Percentiles rank a stretch among this genome's conserved stretches.
Conservation (phyloP, 2,113 vertebrate genomes). For the Silurus asotus region DNA sequence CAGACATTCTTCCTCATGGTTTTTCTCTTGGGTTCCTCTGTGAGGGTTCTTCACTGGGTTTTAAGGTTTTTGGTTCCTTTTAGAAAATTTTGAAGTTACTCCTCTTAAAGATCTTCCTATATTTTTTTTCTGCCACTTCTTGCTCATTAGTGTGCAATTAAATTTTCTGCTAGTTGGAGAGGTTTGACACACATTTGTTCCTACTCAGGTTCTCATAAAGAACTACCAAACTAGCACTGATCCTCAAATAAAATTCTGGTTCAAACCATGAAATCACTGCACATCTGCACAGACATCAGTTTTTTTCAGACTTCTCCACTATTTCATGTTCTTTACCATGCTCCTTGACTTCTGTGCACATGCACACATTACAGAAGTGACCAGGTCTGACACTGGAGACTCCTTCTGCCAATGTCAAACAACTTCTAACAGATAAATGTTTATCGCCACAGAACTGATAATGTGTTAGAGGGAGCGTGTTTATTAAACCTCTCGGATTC, state of each 20-base stretch:
- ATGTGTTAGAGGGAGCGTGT: not conserved
- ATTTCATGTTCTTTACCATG: not conserved
- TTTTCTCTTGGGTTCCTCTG: too few species aligned
- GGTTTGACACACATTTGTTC: not conserved
- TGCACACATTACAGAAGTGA: not conserved
- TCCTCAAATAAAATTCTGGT: not conserved
- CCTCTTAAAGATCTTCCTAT: not conserved
- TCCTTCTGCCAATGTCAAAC: not conserved
- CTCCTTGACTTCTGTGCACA: not conserved
- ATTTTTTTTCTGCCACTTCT: not conserved
- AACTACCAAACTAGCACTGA: not conserved
- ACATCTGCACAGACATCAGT: not conserved
- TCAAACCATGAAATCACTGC: not conserved
- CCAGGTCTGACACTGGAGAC: not conserved
- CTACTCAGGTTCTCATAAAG: not conserved
- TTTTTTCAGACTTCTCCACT: not conserved
- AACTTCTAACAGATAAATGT: not conserved
- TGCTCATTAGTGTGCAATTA: not conserved
- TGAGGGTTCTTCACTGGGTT: too few species aligned
- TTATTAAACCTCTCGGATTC: too few species aligned
- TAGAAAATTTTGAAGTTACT: not conserved
- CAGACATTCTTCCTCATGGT: too few species aligned
- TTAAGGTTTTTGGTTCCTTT: too few species aligned
- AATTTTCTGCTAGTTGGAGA: not conserved
- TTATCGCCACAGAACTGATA: not conserved